Base-by-base conservation (phyloP, 2,888 invertebrate species). In the Eupeodes latifasciatus region DNA sequence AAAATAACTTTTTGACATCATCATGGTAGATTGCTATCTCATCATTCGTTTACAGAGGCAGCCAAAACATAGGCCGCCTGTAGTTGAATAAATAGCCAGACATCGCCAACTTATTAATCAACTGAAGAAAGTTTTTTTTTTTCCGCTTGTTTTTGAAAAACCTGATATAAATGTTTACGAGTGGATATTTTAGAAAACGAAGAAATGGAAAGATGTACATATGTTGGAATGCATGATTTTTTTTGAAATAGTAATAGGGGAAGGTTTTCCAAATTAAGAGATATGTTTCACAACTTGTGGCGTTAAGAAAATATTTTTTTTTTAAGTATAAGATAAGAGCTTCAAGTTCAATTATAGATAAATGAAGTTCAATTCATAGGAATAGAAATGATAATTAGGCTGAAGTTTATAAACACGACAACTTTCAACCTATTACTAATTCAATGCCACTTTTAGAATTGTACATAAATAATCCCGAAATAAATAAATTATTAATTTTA, bases 61-160 rank as follows among this genome's bases (percentile, higher is more conserved):
- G 62, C 57, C 61, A 57, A 61, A 72, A 66, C 71, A 64, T 80
- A 80, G 62, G 49, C 53, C 19, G 79, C 44, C 59, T 80, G 62
- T 49, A 51, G 55, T 49, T 81, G 51, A 59, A 66, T 72, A 81
- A 81, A 81, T 85, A 53, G 69, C 16, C 34, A 36, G 76, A 27
- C 77, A 77, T 85, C 81, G 77, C 40, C 81, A 53, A 81, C 81
- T 74, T 85, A 85, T 78, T 78, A 77, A 78, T 85, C 85, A 81
- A 78, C 81, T 74, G 78, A 85, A 81, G 85, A 85, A 85, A 78
- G 85, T 85, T 81, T 81, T 77, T 36, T 78, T 69, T 66, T 19
- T 19, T 36, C 7, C 7, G 5, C 6, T 55, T 55, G 16, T 19
- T 55, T 55, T 64, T 40, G 0, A 10, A 55, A 81, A 85, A 81